Evolutionary conservation across 1,140 invertebrate genomes (phyloP), one percentile per base, ranked within the genome.

Genomic region (Apis dorsata): DNA sequence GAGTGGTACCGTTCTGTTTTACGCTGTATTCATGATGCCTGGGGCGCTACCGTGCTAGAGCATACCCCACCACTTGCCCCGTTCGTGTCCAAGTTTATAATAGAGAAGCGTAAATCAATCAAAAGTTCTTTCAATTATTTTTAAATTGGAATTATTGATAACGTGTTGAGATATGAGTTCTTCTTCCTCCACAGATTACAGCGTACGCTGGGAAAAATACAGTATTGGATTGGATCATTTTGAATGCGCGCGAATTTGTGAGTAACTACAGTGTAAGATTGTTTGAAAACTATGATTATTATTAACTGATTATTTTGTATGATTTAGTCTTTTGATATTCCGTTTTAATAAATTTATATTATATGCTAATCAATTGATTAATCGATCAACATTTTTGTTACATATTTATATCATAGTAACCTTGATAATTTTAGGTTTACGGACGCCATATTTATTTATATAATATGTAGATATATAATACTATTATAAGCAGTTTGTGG

Each of bases 31-130:
- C 51, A 19, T 19, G 63, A 75, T 63, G 63, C 60, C n/a, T 73
- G 76, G 34, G 34, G 49, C 68, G n/a, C 62, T 68, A 53, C 53
- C 15, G n/a, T 71, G 17, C 51, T 60, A 44, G 55, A 24, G 28
- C 17, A 49, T 24, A 65, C 85, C 84, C 86, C 77, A 87, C 81
- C 66, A 60, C 68, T 63, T 59, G 3, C 53, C 24, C 55, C 34
- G 44, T 70, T 57, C 10, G 57, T n/a, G 34, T 69, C 24, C n/a
- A 68, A 17, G 4, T 55, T 51, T 17, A 65, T 15, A 28, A 13
- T 49, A 80, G 65, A 70, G 34, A 65, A 79, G 15, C 21, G 19
- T 49, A 72, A 68, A 81, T 62, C 11, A 49, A 77, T 70, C 49
- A n/a, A 55, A 68, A 44, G 49, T 81, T 63, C 1, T 44, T 17